Conservation (phyloP, 2,113 vertebrate genomes). For the Blennius ocellaris region DNA sequence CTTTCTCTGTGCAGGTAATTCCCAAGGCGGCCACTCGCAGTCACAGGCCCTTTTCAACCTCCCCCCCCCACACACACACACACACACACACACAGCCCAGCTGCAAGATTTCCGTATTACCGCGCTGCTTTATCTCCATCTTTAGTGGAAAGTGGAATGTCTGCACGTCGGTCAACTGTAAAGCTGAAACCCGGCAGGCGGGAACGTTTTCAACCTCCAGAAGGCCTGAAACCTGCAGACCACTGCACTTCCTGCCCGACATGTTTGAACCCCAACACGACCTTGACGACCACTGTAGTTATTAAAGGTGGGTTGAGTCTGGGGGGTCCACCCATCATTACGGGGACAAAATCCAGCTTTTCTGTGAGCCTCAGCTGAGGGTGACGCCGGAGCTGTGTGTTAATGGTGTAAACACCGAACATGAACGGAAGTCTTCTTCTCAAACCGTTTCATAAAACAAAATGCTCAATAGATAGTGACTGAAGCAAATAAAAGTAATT, state of each 20-base stretch:
- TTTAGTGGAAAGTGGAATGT: neutral
- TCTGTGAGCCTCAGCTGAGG: too few species aligned
- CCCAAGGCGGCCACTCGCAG: neutral
- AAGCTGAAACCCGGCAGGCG: neutral
- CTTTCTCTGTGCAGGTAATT: neutral
- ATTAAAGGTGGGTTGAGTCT: conserved; percentile 38
- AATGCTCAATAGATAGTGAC: too few species aligned
- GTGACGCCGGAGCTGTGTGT: too few species aligned
- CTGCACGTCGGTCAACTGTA: neutral
- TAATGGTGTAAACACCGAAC: too few species aligned
- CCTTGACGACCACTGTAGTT: conserved; percentile 47
- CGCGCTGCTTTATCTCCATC: neutral
- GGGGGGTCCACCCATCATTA: neutral
- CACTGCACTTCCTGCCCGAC: neutral
- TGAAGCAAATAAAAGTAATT: too few species aligned
- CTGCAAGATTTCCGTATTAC: neutral
- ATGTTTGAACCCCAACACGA: neutral
- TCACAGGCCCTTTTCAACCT: too few species aligned
- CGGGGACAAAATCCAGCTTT: neutral
- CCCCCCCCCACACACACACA: too few species aligned
- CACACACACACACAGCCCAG: neutral
- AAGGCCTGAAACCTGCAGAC: neutral
- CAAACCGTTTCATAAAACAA: too few species aligned
- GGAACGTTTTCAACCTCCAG: too few species aligned
- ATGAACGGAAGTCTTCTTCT: too few species aligned